These are phyloP conservation scores for Cantharis rustica DNA, from an alignment of 2,888 invertebrate genomes.

Conservation along the genomic window DNA sequence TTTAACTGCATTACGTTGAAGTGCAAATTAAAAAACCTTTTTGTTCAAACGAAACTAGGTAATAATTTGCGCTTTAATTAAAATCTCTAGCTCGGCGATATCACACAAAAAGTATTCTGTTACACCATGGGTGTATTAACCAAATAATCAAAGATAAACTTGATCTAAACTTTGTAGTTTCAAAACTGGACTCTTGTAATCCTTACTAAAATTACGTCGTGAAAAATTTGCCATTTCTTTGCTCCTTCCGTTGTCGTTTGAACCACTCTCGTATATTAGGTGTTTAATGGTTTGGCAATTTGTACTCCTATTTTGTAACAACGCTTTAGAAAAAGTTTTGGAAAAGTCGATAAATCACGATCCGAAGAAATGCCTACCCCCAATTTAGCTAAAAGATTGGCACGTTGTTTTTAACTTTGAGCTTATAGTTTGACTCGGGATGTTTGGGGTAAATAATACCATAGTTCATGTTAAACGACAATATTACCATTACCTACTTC, in stretches of 20 bases:
- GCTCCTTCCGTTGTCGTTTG: background rate
- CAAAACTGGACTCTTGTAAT: background rate
- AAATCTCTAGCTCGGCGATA: background rate
- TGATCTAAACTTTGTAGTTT: background rate
- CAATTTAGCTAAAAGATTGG: background rate
- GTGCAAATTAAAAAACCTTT: background rate
- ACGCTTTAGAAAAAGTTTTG: background rate
- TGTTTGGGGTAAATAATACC: background rate
- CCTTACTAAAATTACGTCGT: background rate
- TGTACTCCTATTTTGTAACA: background rate
- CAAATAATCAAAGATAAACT: too few species aligned
- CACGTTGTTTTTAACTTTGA: background rate
- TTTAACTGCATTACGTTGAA: background rate
- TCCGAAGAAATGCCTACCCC: background rate
- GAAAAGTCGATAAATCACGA: background rate
- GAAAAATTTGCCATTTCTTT: background rate
- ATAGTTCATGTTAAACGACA: background rate
- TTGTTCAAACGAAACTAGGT: background rate
- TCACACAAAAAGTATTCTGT: background rate
- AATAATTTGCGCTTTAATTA: background rate
- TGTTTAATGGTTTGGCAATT: background rate
- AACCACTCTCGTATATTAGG: background rate
- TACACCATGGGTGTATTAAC: background rate
- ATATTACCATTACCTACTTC: background rate
- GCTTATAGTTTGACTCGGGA: background rate